Percentiles rank a stretch among this genome's conserved stretches.
phyloP scores from a whole-genome alignment of 2,113 vertebrate species.

The Danio rerio region GRCz12tu NC_133180.1:55665501-55666000 shows the following conservation, averaged over 20 bases:
- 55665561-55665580: slow-evolving; percentile 9
- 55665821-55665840: too few relatives aligned
- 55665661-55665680: slow-evolving; percentile 81
- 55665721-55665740: slow-evolving; percentile 97
- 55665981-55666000: neutral
- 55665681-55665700: slow-evolving; percentile 99
- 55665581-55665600: neutral
- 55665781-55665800: neutral
- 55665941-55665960: neutral
- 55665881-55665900: too few relatives aligned
- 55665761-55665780: slow-evolving; percentile 74
- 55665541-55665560: slow-evolving; percentile 81
- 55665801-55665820: too few relatives aligned
- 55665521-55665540: slow-evolving; percentile 88
- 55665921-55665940: too few relatives aligned
- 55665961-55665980: neutral
- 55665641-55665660: slow-evolving; percentile 8
- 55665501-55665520: slow-evolving; percentile 86
- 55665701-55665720: slow-evolving; percentile 93
- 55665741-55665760: slow-evolving; percentile 96
- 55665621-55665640: slow-evolving; percentile 8
- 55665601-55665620: slow-evolving; percentile 6
- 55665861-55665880: too few relatives aligned
- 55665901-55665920: too few relatives aligned
- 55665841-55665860: too few relatives aligned